These are phyloP conservation scores for Acanthurus leucopareius DNA, from an alignment of 2,797 vertebrate species.

Conservation along the genomic window DNA sequence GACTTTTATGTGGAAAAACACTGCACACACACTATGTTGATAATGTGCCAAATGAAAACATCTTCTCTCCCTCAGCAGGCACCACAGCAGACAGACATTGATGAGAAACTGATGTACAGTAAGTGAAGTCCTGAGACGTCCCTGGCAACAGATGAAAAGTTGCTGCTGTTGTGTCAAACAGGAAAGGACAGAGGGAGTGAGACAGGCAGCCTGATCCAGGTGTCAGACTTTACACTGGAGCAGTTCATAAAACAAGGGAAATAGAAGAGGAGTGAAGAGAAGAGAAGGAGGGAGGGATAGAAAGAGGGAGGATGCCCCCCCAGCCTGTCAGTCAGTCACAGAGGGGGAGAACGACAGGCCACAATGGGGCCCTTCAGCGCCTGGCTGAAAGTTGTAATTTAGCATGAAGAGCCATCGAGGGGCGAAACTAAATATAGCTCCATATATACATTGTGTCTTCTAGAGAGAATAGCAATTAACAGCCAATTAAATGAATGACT, in stretches of 20 bases:
- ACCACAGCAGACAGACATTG: constrained; percentile 25
- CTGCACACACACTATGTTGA: neutral
- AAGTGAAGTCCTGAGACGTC: constrained; percentile 45
- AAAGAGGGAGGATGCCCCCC: constrained; percentile 59
- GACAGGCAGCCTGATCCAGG: constrained; percentile 71
- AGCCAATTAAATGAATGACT: constrained; percentile 87
- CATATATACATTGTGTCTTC: constrained; percentile 84
- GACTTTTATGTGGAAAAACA: neutral
- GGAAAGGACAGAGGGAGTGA: constrained; percentile 50
- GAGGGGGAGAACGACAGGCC: constrained; percentile 85
- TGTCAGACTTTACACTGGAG: constrained; percentile 65
- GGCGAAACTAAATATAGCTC: constrained; percentile 84
- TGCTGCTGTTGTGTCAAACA: constrained; percentile 57
- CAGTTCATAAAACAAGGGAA: constrained; percentile 68
- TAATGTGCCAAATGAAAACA: constrained; percentile 24
- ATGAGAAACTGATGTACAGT: constrained; percentile 38
- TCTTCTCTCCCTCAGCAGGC: constrained; percentile 11
- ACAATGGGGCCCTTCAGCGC: constrained; percentile 86
- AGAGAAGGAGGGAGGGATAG: constrained; percentile 42
- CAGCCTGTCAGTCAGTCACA: constrained; percentile 85
- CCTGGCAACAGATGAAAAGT: constrained; percentile 54
- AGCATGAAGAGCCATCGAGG: constrained; percentile 85
- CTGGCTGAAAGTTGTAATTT: constrained; percentile 87
- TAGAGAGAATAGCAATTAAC: constrained; percentile 87
- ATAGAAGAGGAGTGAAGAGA: constrained; percentile 46